Conservation (phyloP, 2,797 vertebrate species). For the Chelon labrosus region DNA sequence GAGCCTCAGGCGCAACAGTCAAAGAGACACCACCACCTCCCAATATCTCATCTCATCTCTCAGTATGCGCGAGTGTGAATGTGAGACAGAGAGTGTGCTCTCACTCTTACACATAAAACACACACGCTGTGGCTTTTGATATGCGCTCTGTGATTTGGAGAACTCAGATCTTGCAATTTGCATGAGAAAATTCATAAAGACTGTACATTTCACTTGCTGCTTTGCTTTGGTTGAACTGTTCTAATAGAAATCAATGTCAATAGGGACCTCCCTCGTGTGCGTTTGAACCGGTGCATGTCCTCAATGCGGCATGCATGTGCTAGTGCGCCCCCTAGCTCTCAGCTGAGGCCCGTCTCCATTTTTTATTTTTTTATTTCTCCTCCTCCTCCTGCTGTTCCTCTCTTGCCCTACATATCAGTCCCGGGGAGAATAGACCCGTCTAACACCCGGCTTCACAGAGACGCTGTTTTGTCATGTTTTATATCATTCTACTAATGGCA, state of each 20-base stretch:
- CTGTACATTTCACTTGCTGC: conserved; percentile 16
- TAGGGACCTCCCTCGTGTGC: conserved; percentile 32
- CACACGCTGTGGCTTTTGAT: conserved; percentile 60
- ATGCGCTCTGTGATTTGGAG: conserved; percentile 27
- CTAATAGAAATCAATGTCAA: conserved; percentile 44
- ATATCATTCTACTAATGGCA: conserved; percentile 87
- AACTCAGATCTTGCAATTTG: conserved; percentile 36
- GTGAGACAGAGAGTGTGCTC: conserved; percentile 55
- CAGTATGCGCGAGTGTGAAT: conserved; percentile 71
- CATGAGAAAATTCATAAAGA: conserved; percentile 32
- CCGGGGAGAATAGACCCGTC: conserved; percentile 84
- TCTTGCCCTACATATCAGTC: conserved; percentile 86
- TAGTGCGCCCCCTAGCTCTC: conserved; percentile 81
- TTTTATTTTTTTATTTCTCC: neutral
- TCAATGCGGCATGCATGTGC: conserved; percentile 47
- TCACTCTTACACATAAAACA: conserved; percentile 40
- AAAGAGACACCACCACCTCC: conserved; percentile 77
- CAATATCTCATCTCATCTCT: conserved; percentile 77
- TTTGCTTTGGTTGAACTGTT: conserved; percentile 23
- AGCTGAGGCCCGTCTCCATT: conserved; percentile 34
- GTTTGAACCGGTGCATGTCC: conserved; percentile 46
- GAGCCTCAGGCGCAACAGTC: conserved; percentile 79
- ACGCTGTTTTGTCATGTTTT: conserved; percentile 87
- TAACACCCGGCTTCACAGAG: conserved; percentile 84
- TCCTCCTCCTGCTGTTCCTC: conserved; percentile 73